Evolutionary conservation across 2,888 invertebrate species (phyloP).

Genomic region (Patella depressa): DNA sequence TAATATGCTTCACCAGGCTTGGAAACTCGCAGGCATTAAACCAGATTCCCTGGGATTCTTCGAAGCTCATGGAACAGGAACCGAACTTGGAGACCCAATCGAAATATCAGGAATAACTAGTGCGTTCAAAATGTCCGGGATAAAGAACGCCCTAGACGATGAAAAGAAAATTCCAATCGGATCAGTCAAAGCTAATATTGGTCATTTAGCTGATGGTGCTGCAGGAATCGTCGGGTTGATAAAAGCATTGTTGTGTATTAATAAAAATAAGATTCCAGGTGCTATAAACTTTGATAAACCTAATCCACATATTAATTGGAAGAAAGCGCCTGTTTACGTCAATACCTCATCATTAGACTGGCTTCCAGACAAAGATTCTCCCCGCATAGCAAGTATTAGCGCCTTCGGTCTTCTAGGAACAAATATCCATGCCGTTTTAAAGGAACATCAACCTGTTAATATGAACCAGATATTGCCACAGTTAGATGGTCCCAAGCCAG

Average conservation of each 20-base stretch:
- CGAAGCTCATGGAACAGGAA: constrained; percentile 22
- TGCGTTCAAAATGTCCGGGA: background rate
- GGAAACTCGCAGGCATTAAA: constrained; percentile 18
- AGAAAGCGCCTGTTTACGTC: background rate
- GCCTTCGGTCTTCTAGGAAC: background rate
- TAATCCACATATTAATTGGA: constrained; percentile 6
- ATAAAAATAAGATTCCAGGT: background rate
- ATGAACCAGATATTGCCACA: background rate
- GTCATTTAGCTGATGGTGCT: constrained; percentile 5
- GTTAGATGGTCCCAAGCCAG: background rate
- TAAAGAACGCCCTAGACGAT: background rate
- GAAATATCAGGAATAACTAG: constrained; percentile 6
- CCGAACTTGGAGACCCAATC: constrained; percentile 7
- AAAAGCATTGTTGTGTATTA: background rate
- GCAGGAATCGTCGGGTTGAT: background rate
- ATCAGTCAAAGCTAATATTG: constrained; percentile 8
- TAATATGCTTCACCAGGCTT: constrained; percentile 16
- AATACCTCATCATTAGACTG: background rate
- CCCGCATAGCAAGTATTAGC: background rate
- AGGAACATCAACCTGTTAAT: background rate
- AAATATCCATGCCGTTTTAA: constrained; percentile 5
- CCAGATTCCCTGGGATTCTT: constrained; percentile 17
- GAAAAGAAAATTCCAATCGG: background rate
- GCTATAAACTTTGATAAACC: constrained; percentile 4
- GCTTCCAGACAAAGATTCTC: background rate